Evolutionary conservation across 2,113 vertebrate genomes (phyloP), one percentile per base, ranked within the genome.

Genomic region (Sakesphorus luctuosus): DNA sequence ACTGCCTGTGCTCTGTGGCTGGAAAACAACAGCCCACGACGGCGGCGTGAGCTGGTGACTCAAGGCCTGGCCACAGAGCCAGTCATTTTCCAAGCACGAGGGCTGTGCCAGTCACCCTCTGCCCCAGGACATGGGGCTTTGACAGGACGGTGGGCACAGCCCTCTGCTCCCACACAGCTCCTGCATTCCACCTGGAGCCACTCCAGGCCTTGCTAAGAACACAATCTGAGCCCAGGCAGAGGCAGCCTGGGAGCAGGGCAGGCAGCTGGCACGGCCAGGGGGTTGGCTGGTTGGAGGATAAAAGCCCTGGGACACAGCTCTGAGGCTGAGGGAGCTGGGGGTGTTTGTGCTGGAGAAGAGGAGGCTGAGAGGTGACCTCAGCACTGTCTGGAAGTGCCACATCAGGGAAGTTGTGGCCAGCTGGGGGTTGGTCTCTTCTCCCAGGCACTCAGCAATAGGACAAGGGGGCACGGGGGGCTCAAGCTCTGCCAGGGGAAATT

Each of bases 21-120:
- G 94, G 93, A 85, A 97, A 97, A 92, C 93, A 95, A 80, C 69
- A 81, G 85, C 95, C 43, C 50, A 18, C 10, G 0, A 73, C 1
- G 4, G 18, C 18, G 36, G 86, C 18, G 13, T 40, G 75, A 87
- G 33, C 2, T 2, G 0, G 79, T 97, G 96, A 97, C 87, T 97
- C 95, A 97, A 79, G 87, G 81, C 71, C 91, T 82, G 87, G 74
- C 53, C 10, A 11, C 4, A 0, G 50, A 74, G 61, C 20, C 89
- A 86, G 89, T 95, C 95, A 96, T 93, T 95, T 94, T 92, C 95
- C 96, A 89, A 84, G 91, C 93, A 96, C 23, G 91, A 94, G 94
- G 9, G 66, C 26, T 6, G 65, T 17, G 28, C 43, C 78, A 15
- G 91, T 84, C 86, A 94, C 69, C 72, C 35, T 76, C 38, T 0